Evolutionary conservation across 2,888 invertebrate species (phyloP).

Genomic region (Escarpia spicata): DNA sequence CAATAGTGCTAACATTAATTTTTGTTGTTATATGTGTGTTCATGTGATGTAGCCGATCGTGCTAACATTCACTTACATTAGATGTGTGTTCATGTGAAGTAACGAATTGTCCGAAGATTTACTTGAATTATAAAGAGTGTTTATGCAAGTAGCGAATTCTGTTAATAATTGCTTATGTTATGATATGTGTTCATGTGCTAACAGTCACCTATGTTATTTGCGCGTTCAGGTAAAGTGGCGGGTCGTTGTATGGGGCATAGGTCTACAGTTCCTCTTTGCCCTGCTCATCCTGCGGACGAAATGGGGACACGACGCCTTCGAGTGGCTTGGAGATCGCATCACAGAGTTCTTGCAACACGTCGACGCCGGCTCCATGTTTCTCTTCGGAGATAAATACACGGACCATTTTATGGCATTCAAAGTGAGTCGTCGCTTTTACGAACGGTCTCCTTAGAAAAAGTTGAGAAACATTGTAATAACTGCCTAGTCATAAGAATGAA

Average conservation of each 20-base stretch:
- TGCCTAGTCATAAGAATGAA: neutral
- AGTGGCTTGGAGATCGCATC: slow-evolving; percentile 66
- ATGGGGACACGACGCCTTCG: slow-evolving; percentile 70
- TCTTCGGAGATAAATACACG: slow-evolving; percentile 73
- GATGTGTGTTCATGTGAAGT: slow-evolving; percentile 36
- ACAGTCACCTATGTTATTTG: neutral
- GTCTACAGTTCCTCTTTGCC: slow-evolving; percentile 67
- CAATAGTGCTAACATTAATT: too few relatives aligned
- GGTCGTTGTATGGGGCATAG: slow-evolving; percentile 45
- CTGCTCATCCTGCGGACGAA: slow-evolving; percentile 56
- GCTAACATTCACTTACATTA: too few relatives aligned
- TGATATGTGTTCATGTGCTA: too few relatives aligned
- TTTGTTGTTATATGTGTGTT: too few relatives aligned
- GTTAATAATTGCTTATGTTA: too few relatives aligned
- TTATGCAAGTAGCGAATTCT: too few relatives aligned
- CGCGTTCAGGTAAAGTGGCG: slow-evolving; percentile 42
- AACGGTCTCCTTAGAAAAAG: neutral
- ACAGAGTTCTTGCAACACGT: slow-evolving; percentile 42
- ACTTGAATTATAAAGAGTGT: too few relatives aligned
- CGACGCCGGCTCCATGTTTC: slow-evolving; percentile 80
- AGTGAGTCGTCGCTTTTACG: slow-evolving; percentile 68
- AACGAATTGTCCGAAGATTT: slow-evolving; percentile 38
- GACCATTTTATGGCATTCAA: slow-evolving; percentile 82
- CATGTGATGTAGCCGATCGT: too few relatives aligned
- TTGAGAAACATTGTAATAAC: neutral